Conservation (phyloP, 2,113 vertebrate species). For the Indicator maculatus region DNA sequence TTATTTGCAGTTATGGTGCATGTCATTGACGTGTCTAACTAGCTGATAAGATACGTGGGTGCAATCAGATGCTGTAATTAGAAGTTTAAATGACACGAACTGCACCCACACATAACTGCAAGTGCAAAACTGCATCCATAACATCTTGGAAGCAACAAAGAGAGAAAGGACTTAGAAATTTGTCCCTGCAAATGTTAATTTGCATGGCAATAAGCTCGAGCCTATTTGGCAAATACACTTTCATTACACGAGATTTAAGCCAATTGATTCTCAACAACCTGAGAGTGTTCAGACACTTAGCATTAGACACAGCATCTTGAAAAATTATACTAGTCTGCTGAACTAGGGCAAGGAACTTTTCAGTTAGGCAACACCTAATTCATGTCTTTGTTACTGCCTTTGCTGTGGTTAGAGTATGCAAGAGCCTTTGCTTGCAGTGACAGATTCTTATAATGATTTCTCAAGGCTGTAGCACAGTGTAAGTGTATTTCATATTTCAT, state of each 20-base stretch:
- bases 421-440: background rate
- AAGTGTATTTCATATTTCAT: background rate
- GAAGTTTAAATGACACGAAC: constrained; percentile 67
- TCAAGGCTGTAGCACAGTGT: background rate
- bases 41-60: constrained; percentile 60
- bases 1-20: constrained; percentile 48
- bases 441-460: constrained; percentile 51
- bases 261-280: constrained; percentile 53
- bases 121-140: constrained; percentile 50
- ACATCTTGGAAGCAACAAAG: constrained; percentile 55
- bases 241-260: constrained; percentile 52
- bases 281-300: constrained; percentile 30
- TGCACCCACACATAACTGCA: constrained; percentile 60
- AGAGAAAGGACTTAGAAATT: constrained; percentile 33
- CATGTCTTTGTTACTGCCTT: background rate
- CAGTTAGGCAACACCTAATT: constrained; percentile 7
- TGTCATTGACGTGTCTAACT: constrained; percentile 58
- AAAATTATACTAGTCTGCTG: constrained; percentile 43
- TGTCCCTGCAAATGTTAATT: constrained; percentile 47
- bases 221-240: constrained; percentile 43
- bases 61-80: constrained; percentile 64
- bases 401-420: background rate
- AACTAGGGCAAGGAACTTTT: constrained; percentile 42
- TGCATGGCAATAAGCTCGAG: constrained; percentile 40
- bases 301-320: constrained; percentile 8